These are phyloP conservation scores for Sander vitreus DNA, from an alignment of 2,113 vertebrate species.

Conservation along the genomic window DNA sequence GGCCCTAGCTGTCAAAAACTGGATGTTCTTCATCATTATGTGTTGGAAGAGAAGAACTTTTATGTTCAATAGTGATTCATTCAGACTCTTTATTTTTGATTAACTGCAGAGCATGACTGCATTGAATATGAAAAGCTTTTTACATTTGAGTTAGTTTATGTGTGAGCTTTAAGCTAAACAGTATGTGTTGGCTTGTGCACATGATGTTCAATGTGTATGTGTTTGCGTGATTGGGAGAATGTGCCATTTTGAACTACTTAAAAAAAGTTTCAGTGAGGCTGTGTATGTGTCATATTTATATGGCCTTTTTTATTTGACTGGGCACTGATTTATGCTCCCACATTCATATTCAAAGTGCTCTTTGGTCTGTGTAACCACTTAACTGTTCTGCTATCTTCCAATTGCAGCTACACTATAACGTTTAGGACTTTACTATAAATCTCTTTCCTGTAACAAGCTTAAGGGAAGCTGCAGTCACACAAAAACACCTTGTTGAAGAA, in stretches of 20 bases:
- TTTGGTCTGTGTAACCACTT: slow-evolving; percentile 50
- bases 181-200: background rate
- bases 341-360: slow-evolving; percentile 69
- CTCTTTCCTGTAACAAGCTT: slow-evolving; percentile 34
- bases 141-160: background rate
- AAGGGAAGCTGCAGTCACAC: slow-evolving; percentile 13
- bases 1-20: background rate
- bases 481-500: slow-evolving; percentile 14
- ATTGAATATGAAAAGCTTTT: slow-evolving; percentile 5
- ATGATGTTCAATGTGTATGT: slow-evolving; percentile 2
- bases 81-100: slow-evolving; percentile 3
- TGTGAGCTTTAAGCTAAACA: slow-evolving; percentile 2
- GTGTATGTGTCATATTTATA: slow-evolving; percentile 38
- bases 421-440: slow-evolving; percentile 51
- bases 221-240: background rate
- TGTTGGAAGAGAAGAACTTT: background rate
- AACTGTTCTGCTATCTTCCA: slow-evolving; percentile 44
- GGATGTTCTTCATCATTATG: slow-evolving; percentile 11
- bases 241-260: slow-evolving; percentile 4
- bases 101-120: slow-evolving; percentile 2
- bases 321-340: slow-evolving; percentile 35
- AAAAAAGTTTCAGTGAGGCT: background rate
- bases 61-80: background rate
- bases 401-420: slow-evolving; percentile 52
- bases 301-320: slow-evolving; percentile 43